Conservation (phyloP, 2,888 invertebrate species). For the Urechis unicinctus region DNA sequence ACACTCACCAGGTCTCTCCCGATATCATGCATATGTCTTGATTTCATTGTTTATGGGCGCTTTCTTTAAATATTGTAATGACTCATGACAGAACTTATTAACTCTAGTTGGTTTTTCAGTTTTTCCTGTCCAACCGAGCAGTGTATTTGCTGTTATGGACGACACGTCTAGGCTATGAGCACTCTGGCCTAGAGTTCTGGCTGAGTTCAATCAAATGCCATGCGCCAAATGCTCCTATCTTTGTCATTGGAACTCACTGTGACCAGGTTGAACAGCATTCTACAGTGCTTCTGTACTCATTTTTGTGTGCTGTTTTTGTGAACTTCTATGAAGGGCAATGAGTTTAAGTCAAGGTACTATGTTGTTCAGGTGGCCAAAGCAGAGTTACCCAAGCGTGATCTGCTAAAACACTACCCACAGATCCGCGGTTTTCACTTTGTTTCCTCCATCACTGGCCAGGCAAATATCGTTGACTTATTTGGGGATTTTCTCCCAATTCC, state of each 20-base stretch:
- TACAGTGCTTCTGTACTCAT: no score
- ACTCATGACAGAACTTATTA: no score
- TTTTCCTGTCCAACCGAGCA: slow-evolving; percentile 46
- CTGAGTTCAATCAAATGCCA: slow-evolving; percentile 45
- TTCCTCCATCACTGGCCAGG: slow-evolving; percentile 35
- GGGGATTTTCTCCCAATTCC: no score
- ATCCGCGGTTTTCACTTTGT: slow-evolving; percentile 39
- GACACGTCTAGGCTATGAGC: slow-evolving; percentile 43
- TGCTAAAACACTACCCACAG: slow-evolving; percentile 35
- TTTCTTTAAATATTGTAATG: no score
- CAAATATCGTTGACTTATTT: no score
- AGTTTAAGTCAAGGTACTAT: not conserved
- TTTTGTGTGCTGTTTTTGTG: no score
- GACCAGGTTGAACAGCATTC: slow-evolving; percentile 34
- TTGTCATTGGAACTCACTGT: slow-evolving; percentile 45
- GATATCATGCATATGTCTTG: no score
- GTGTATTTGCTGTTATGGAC: slow-evolving; percentile 47
- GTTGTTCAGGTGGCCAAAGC: slow-evolving; percentile 29
- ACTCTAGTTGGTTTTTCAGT: slow-evolving; percentile 13
- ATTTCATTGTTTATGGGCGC: not conserved
- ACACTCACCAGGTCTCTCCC: slow-evolving; percentile 46
- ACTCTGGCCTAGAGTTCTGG: slow-evolving; percentile 49
- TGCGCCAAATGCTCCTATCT: slow-evolving; percentile 45
- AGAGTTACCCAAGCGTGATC: slow-evolving; percentile 28
- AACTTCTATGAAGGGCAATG: not conserved